Conservation (phyloP, 2,888 invertebrate species). For the Netelia inedita region DNA sequence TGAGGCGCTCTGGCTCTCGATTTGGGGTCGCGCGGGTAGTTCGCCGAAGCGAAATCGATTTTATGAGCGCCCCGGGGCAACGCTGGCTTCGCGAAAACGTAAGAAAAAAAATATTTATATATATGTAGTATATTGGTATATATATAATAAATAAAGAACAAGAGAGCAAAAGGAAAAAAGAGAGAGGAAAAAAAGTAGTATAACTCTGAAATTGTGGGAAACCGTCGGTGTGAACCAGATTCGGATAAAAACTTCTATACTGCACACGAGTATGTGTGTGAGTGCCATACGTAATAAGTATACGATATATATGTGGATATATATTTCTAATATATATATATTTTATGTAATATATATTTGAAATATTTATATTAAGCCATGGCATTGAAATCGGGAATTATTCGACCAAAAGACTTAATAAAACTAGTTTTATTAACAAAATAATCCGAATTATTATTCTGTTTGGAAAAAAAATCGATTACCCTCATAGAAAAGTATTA, state of each 20-base stretch:
- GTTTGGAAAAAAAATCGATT: too few species aligned
- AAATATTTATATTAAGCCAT: not conserved
- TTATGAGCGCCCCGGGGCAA: conserved; percentile 30
- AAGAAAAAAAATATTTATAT: conserved; percentile 16
- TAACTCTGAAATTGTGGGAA: not conserved
- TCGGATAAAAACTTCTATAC: not conserved
- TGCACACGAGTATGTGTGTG: not conserved
- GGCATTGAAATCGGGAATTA: not conserved
- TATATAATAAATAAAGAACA: not conserved
- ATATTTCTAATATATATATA: not conserved
- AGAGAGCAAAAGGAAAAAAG: not conserved
- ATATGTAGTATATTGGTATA: not conserved
- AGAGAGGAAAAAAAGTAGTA: too few species aligned
- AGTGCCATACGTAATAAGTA: not conserved
- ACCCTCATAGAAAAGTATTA: not conserved
- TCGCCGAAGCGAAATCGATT: conserved; percentile 49
- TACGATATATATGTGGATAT: not conserved
- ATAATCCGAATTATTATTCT: not conserved
- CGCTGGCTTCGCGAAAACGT: conserved; percentile 18
- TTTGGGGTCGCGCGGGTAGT: conserved; percentile 18
- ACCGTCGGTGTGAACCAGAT: not conserved
- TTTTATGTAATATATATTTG: too few species aligned
- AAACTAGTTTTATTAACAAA: too few species aligned
- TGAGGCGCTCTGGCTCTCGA: conserved; percentile 29
- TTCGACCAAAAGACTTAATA: not conserved